Conservation (phyloP, 2,888 invertebrate species). For the Seira sanloemensis region DNA sequence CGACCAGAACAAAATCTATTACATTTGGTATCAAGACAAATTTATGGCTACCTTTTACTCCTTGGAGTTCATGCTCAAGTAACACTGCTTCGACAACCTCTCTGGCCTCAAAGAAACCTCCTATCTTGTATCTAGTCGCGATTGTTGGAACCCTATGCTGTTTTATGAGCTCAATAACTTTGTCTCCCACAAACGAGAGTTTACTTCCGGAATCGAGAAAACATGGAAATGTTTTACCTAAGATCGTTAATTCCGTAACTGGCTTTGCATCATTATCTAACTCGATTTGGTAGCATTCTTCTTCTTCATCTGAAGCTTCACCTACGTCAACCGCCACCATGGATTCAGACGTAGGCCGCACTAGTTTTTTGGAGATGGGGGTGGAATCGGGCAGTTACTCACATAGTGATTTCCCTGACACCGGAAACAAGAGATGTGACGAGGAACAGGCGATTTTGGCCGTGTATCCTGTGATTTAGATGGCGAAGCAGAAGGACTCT, state of each 20-base stretch:
- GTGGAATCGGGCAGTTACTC: background rate
- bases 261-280: background rate
- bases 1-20: slow-evolving; percentile 12
- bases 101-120: background rate
- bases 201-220: background rate
- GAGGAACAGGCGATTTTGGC: background rate
- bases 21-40: slow-evolving; percentile 14
- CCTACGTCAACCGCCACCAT: background rate
- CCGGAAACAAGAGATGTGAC: background rate
- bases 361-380: background rate
- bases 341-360: background rate
- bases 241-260: background rate
- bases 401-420: background rate
- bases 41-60: background rate
- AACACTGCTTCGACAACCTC: background rate
- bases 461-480: background rate
- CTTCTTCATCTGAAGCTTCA: background rate
- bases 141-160: background rate
- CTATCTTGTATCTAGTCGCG: background rate
- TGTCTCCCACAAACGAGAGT: background rate
- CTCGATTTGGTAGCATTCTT: background rate
- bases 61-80: background rate
- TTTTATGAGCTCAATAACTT: background rate
- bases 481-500: background rate
- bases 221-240: background rate